Evolutionary conservation across 1,140 invertebrate species (phyloP).

Genomic region (Megalonaias nervosa): DNA sequence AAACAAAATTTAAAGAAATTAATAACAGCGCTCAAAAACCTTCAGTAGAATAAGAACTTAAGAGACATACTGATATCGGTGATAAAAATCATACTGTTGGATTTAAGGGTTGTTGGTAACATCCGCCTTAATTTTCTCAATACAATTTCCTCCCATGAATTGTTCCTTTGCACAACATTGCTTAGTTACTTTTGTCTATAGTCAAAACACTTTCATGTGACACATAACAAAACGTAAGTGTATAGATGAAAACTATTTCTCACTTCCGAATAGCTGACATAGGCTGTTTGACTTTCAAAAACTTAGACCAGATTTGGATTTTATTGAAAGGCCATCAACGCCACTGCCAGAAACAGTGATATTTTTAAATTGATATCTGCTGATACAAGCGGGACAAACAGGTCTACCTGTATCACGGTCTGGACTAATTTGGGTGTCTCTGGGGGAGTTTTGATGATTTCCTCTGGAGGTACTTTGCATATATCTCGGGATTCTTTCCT

Average conservation of each 20-base stretch:
- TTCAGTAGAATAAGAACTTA: too few relatives aligned
- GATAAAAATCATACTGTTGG: too few relatives aligned
- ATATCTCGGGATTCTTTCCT: slow-evolving; percentile 35
- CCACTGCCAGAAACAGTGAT: too few relatives aligned
- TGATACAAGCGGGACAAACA: not conserved
- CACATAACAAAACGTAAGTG: not conserved
- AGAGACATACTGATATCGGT: too few relatives aligned
- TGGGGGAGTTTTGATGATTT: slow-evolving; percentile 60
- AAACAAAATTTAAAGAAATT: too few relatives aligned
- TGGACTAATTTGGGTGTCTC: slow-evolving; percentile 64
- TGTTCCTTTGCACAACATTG: not conserved
- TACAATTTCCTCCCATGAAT: too few relatives aligned
- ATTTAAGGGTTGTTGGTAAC: too few relatives aligned
- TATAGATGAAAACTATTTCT: not conserved
- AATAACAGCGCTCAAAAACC: too few relatives aligned
- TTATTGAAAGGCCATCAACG: slow-evolving; percentile 1
- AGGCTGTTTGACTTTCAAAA: not conserved
- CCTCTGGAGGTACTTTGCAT: slow-evolving; percentile 50
- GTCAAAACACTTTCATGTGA: not conserved
- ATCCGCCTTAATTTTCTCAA: too few relatives aligned
- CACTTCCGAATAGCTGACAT: not conserved
- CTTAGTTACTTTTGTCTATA: too few relatives aligned
- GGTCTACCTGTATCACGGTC: slow-evolving; percentile 61
- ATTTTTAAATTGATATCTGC: not conserved
- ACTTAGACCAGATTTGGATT: not conserved